A percentile compares a stretch with the other conserved stretches of the same genome.
Evolutionary conservation across 30 jellyfish, hydroid and myxozoan species (phyloP).

Genomic region (Aurelia coerulea): DNA sequence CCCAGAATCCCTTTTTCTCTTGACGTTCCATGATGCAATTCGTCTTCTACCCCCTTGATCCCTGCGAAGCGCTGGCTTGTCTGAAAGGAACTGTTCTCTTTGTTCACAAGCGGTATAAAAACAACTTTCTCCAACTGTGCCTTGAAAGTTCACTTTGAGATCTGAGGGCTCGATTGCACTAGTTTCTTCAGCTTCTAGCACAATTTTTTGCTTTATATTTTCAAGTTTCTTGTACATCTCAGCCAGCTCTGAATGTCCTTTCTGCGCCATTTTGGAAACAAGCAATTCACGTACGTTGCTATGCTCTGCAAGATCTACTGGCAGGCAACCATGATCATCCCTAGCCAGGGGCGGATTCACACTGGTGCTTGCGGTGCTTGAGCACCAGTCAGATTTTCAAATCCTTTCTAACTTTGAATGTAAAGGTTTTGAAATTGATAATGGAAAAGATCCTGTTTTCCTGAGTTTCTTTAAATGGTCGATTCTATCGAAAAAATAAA

Average conservation of each 20-base stretch:
- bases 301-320: slow-evolving; percentile 55
- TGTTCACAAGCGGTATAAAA: slow-evolving; percentile 37
- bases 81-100: slow-evolving; percentile 23
- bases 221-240: slow-evolving; percentile 38
- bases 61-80: slow-evolving; percentile 21
- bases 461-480: too few relatives aligned
- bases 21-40: slow-evolving; percentile 34
- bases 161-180: background rate
- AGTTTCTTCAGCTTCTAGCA: background rate
- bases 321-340: slow-evolving; percentile 75
- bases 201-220: background rate
- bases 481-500: too few relatives aligned
- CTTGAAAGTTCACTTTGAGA: background rate
- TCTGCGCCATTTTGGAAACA: slow-evolving; percentile 20
- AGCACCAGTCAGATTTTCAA: too few relatives aligned
- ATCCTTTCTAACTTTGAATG: too few relatives aligned
- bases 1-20: slow-evolving; percentile 69
- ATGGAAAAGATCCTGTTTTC: too few relatives aligned
- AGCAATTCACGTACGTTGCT: slow-evolving; percentile 22
- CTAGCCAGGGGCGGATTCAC: too few relatives aligned
- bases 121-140: background rate
- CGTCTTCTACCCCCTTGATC: slow-evolving; percentile 31
- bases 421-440: too few relatives aligned
- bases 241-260: slow-evolving; percentile 44
- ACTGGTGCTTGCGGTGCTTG: too few relatives aligned